phyloP scores from a whole-genome alignment of 2,888 invertebrate genomes.

The Lepidochrysops patricia region DNA sequence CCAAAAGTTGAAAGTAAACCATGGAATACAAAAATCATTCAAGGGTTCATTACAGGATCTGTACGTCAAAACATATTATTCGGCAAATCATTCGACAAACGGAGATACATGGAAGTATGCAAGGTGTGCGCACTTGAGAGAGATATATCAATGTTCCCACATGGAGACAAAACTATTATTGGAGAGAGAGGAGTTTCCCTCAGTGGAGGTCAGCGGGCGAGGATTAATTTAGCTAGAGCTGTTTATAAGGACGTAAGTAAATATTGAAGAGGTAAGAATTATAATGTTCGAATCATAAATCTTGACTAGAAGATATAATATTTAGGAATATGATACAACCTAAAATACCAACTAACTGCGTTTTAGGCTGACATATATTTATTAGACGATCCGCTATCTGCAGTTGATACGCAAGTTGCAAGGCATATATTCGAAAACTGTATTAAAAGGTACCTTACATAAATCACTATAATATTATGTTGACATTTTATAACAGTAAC shows the following conservation, averaged over 20 bases:
- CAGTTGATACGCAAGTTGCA: slow-evolving; percentile 82
- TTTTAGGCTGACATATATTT: slow-evolving; percentile 81
- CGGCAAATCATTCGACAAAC: slow-evolving; percentile 78
- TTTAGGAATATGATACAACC: background rate
- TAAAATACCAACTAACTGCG: slow-evolving; percentile 21
- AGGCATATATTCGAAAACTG: slow-evolving; percentile 81
- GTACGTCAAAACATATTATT: slow-evolving; percentile 95
- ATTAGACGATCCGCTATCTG: slow-evolving; percentile 83
- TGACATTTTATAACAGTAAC: no score
- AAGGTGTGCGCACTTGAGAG: slow-evolving; percentile 81
- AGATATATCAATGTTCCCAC: slow-evolving; percentile 84
- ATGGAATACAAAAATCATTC: background rate
- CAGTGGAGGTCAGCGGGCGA: slow-evolving; percentile 87
- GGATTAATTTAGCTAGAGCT: slow-evolving; percentile 77
- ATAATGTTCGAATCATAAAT: background rate
- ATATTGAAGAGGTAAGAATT: background rate
- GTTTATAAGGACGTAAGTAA: slow-evolving; percentile 72
- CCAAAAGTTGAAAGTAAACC: background rate
- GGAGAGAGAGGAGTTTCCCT: slow-evolving; percentile 90
- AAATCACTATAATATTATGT: no score
- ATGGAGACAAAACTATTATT: slow-evolving; percentile 87
- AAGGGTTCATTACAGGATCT: slow-evolving; percentile 61
- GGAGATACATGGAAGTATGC: slow-evolving; percentile 78
- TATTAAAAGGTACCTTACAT: slow-evolving; percentile 72
- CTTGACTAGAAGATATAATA: background rate